phyloP scores from a whole-genome alignment of 2,888 invertebrate species.

The Ariolimax columbianus region DNA sequence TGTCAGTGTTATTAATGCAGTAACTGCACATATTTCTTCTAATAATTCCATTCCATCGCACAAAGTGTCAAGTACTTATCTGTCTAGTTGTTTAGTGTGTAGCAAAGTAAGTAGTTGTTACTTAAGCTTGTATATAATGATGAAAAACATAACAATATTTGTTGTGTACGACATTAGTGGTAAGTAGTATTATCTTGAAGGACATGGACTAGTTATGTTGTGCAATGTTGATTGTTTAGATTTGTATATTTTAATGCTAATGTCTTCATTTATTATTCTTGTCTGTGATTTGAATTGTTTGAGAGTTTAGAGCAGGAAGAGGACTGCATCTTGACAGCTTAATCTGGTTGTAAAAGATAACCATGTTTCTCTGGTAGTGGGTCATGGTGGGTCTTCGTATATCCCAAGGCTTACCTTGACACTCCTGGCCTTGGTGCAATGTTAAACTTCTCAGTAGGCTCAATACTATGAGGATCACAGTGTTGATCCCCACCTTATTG shows the following conservation, averaged over 20 bases:
- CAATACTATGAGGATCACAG: too few species aligned
- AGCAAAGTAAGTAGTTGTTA: neutral
- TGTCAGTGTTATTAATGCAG: neutral
- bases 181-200: neutral
- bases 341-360: too few species aligned
- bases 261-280: neutral
- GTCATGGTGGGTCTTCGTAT: too few species aligned
- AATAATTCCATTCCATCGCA: conserved; percentile 29
- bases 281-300: neutral
- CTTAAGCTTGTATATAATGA: conserved; percentile 7
- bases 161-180: neutral
- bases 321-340: too few species aligned
- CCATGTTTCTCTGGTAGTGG: too few species aligned
- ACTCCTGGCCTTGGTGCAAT: too few species aligned
- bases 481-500: too few species aligned
- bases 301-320: neutral
- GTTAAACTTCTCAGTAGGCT: too few species aligned
- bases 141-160: neutral
- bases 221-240: neutral
- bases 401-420: too few species aligned
- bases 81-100: neutral
- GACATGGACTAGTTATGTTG: neutral
- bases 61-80: conserved; percentile 11
- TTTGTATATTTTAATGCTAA: neutral
- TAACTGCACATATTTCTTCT: neutral